Evolutionary conservation across 2,113 vertebrate species (phyloP).

Genomic region (rabbit (Oryctolagus cuniculus)): mOryCun1.1 NC_091453.1:121604501-121605000

Average conservation of each 20-base stretch:
- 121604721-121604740: not conserved
- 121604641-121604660: not conserved
- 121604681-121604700: not conserved
- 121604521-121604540: too few relatives aligned
- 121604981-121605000: not conserved
- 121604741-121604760: not conserved
- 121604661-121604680: not conserved
- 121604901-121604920: not conserved
- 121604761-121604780: not conserved
- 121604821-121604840: not conserved
- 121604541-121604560: not conserved
- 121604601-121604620: not conserved
- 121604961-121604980: not conserved
- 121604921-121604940: not conserved
- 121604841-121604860: not conserved
- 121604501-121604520: too few relatives aligned
- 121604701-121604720: not conserved
- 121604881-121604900: not conserved
- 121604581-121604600: not conserved
- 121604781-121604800: not conserved
- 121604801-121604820: not conserved
- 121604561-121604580: not conserved
- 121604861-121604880: not conserved
- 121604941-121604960: not conserved
- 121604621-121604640: not conserved